These are phyloP conservation scores for Mesaphorura yosii DNA, from an alignment of 1,140 invertebrate genomes.

Conservation along the genomic window DNA sequence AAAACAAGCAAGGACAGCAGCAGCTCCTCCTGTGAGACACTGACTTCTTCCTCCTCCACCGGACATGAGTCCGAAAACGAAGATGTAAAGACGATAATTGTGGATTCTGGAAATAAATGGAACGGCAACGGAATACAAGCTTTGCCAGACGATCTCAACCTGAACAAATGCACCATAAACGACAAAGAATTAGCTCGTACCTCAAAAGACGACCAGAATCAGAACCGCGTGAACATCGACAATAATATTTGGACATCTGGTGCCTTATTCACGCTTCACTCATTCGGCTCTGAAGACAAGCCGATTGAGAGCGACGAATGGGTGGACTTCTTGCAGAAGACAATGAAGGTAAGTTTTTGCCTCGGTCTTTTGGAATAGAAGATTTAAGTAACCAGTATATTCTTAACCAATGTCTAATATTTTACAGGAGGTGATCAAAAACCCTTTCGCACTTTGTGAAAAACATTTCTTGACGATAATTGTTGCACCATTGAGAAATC, in stretches of 20 bases:
- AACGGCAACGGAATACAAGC: neutral
- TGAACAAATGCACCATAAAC: conserved; percentile 2
- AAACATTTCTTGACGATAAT: conserved; percentile 33
- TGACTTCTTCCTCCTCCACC: no score
- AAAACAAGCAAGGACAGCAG: no score
- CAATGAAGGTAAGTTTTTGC: neutral
- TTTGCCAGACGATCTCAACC: neutral
- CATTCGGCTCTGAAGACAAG: conserved; percentile 36
- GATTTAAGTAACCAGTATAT: neutral
- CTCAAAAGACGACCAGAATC: no score
- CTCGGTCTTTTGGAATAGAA: neutral
- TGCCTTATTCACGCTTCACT: conserved; percentile 29
- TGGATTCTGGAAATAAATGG: conserved; percentile 21
- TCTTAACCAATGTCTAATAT: neutral
- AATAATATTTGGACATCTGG: conserved; percentile 29
- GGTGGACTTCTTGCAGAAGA: conserved; percentile 34
- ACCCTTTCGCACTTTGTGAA: conserved; percentile 28
- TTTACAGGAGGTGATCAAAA: conserved; percentile 27
- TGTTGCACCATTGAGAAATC: conserved; percentile 34
- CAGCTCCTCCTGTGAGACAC: no score
- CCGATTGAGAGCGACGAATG: conserved; percentile 73
- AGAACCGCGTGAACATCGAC: no score
- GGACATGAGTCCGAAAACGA: no score
- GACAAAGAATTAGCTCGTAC: no score
- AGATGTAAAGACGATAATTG: conserved; percentile 6